Evolutionary conservation across 2,888 invertebrate species (phyloP), one percentile per base, ranked within the genome.

Genomic region (Dicyrtoma fusca): DNA sequence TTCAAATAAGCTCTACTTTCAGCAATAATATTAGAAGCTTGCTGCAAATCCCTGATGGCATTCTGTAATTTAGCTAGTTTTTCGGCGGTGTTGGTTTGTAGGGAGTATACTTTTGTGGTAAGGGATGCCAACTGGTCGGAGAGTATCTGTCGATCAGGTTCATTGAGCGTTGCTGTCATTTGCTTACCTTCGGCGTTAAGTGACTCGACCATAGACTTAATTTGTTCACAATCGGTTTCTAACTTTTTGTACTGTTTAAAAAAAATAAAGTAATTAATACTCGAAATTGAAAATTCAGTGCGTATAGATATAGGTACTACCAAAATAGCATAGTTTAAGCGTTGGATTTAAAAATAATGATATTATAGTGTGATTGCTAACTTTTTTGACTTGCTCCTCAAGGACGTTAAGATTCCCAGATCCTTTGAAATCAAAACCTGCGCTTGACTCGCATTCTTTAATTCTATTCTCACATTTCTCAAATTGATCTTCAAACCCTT

Each of bases 391-490:
- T 82, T 95, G 95, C 84, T 95, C 61, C 19, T 72, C 44, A 13
- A 72, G 19, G 6, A 69, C 62, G 26, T 53, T 21, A 1, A 68
- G 34, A 26, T 69, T 69, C 6, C 65, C 44, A 1, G 72, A 21
- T 4, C 83, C 89, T 55, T 92, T 88, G 3, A 95, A 85, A 81
- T 94, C 94, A 44, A 91, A 89, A 11, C 91, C 90, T 0, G 92
- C 90, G 2, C 92, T 91, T 0, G 92, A 91, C 84, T 95, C 95
- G 34, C 93, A 93, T 84, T 96, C 92, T 79, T 92, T 91, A 49
- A 95, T 86, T 96, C 96, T 97, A 80, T 91, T 89, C 77, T 91
- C 89, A 82, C 93, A 90, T 81, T 90, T 90, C 72, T 91, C 90
- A 62, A 92, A 87, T 74, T 92, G 91, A 55, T 87, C 87, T 84